Evolutionary conservation across 2,888 invertebrate species (phyloP).

Genomic region (Oscheius sp.): DNA sequence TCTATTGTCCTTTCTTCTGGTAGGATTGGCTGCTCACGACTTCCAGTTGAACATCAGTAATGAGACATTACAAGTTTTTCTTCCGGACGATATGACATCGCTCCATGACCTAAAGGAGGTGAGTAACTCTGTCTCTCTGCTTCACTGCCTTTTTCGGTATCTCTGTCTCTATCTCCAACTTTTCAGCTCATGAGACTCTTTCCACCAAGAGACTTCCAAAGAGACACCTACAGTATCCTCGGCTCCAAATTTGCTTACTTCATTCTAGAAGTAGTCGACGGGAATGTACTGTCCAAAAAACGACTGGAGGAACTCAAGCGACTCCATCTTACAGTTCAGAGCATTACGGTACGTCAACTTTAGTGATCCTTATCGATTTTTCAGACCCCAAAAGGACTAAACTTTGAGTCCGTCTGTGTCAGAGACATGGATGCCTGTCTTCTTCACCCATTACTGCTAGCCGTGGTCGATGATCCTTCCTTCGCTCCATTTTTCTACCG

Average conservation of each 20-base stretch:
- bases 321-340: slow-evolving; percentile 54
- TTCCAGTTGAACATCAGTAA: slow-evolving; percentile 58
- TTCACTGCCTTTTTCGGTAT: background rate
- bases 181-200: slow-evolving; percentile 61
- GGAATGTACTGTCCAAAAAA: slow-evolving; percentile 54
- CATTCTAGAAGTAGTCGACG: slow-evolving; percentile 59
- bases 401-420: slow-evolving; percentile 20
- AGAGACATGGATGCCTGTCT: slow-evolving; percentile 26
- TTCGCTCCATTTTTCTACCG: slow-evolving; percentile 48
- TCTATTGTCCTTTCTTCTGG: slow-evolving; percentile 53
- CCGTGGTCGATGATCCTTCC: slow-evolving; percentile 28
- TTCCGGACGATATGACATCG: slow-evolving; percentile 71
- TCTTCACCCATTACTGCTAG: slow-evolving; percentile 25
- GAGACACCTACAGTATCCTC: slow-evolving; percentile 70
- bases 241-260: slow-evolving; percentile 70
- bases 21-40: slow-evolving; percentile 46
- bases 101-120: slow-evolving; percentile 61
- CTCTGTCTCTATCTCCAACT: background rate
- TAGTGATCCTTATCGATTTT: background rate
- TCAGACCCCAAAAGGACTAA: slow-evolving; percentile 1
- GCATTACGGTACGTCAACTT: slow-evolving; percentile 42
- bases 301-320: slow-evolving; percentile 50
- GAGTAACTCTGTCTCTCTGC: background rate
- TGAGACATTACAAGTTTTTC: slow-evolving; percentile 66
- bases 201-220: slow-evolving; percentile 66